Conservation (phyloP, 2,888 invertebrate species). For the Agrypnus murinus region DNA sequence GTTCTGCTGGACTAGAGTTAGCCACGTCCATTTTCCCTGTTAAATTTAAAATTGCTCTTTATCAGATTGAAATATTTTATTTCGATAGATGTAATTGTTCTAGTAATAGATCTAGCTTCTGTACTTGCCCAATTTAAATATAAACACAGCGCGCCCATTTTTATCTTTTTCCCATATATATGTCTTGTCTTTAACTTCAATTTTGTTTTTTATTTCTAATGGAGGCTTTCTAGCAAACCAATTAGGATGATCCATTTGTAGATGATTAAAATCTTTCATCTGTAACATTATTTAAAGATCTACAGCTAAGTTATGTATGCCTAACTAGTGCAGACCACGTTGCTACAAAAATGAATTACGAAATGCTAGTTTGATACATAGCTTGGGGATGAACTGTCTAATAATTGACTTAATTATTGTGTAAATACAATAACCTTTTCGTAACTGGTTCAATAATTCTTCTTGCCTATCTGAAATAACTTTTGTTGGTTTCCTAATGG, state of each 20-base stretch:
- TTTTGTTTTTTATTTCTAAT: conserved; percentile 57
- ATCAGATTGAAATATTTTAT: background rate
- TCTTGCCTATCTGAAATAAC: no score
- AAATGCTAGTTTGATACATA: no score
- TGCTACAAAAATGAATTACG: no score
- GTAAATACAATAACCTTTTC: no score
- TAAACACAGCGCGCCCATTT: conserved; percentile 66
- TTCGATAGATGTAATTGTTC: background rate
- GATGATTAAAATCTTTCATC: conserved; percentile 64
- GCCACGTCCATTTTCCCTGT: conserved; percentile 40
- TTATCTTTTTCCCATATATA: conserved; percentile 64
- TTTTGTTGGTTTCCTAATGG: no score
- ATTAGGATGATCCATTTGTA: conserved; percentile 63
- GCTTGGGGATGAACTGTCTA: no score
- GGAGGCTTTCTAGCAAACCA: conserved; percentile 66
- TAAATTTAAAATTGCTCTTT: background rate
- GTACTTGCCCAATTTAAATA: conserved; percentile 47
- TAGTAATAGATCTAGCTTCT: no score
- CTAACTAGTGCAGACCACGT: no score
- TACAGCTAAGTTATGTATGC: no score
- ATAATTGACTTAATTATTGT: no score
- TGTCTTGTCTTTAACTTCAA: conserved; percentile 64
- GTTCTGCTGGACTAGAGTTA: conserved; percentile 50
- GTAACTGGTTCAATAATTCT: no score
- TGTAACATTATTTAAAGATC: no score